Evolutionary conservation across 1,140 invertebrate genomes (phyloP).

Genomic region (Temnothorax longispinosus): DNA sequence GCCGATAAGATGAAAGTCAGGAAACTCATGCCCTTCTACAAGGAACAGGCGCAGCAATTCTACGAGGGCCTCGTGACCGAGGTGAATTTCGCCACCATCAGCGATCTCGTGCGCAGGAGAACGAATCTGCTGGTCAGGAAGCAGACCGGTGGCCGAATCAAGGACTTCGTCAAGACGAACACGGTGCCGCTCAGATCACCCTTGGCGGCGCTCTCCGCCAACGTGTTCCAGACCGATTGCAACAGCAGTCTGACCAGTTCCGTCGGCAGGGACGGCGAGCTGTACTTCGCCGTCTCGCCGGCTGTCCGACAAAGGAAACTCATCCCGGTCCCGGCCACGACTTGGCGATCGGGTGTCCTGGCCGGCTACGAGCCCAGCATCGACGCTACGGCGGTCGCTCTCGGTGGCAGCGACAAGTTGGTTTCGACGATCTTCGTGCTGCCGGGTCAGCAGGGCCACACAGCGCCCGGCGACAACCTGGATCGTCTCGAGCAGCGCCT

Average conservation of each 20-base stretch:
- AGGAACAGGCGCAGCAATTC: slow-evolving; percentile 93
- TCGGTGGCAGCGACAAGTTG: slow-evolving; percentile 90
- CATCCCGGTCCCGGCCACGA: slow-evolving; percentile 92
- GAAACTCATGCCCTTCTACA: slow-evolving; percentile 93
- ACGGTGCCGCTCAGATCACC: slow-evolving; percentile 90
- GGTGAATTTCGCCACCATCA: slow-evolving; percentile 92
- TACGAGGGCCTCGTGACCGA: slow-evolving; percentile 94
- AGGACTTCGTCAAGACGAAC: slow-evolving; percentile 91
- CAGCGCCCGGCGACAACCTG: slow-evolving; percentile 91
- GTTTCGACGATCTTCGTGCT: slow-evolving; percentile 92
- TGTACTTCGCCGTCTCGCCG: slow-evolving; percentile 93
- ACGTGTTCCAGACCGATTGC: slow-evolving; percentile 93
- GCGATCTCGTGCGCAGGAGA: slow-evolving; percentile 90
- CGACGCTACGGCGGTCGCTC: slow-evolving; percentile 92
- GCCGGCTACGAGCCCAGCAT: slow-evolving; percentile 93
- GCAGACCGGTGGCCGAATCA: slow-evolving; percentile 91
- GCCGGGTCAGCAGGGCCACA: slow-evolving; percentile 91
- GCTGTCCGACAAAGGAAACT: slow-evolving; percentile 91
- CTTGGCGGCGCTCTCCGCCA: slow-evolving; percentile 91
- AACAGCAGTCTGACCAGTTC: slow-evolving; percentile 89
- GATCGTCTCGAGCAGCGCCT: slow-evolving; percentile 90
- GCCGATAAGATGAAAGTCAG: slow-evolving; percentile 91
- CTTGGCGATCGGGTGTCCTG: slow-evolving; percentile 91
- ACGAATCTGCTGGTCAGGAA: slow-evolving; percentile 93
- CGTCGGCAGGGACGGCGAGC: slow-evolving; percentile 90